Evolutionary conservation across 2,113 vertebrate genomes (phyloP), one percentile per base, ranked within the genome.

Genomic region (Theristicus caerulescens): DNA sequence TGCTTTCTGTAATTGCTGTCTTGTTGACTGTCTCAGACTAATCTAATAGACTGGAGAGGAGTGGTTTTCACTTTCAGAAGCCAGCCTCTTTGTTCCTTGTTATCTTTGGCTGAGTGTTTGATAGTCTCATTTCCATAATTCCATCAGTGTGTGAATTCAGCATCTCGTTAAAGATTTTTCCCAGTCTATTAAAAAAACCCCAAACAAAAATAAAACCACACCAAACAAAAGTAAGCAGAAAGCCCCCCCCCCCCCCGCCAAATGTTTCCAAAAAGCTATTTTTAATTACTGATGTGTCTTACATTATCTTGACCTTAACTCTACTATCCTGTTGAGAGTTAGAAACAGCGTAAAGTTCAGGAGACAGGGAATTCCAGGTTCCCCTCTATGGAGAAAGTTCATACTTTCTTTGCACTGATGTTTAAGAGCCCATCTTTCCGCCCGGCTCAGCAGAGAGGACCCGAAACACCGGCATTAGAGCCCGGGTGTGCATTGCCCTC

Each of bases 81-180:
- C n/a, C 69, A 67, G 24, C 20, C 57, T 81, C 64, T 91, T 95
- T 96, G 83, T 81, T 91, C 55, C 51, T 85, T 95, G 84, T 93
- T 94, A 87, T 96, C 87, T 96, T 95, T 94, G 88, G 79, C 93
- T 85, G 73, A 54, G 62, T 62, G 61, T 65, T 71, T 70, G 71
- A 76, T 86, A 85, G 58, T 82, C 90, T 67, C 25, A 38, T 96
- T 96, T 90, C 83, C 92, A 82, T 94, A 85, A 88, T 95, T 91
- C 57, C 87, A 72, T 91, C 93, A 77, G 78, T 47, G 26, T 70
- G 38, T 90, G 92, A 92, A 90, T 93, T 90, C 81, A 94, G 34
- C 36, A 73, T 84, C 21, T 8, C 73, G 32, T 52, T 89, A 72
- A 89, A 74, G 66, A 54, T 76, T 96, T 82, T 90, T 73, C 57